phyloP scores from a whole-genome alignment of 2,113 vertebrate genomes.

The Neodon shergylaensis region DNA sequence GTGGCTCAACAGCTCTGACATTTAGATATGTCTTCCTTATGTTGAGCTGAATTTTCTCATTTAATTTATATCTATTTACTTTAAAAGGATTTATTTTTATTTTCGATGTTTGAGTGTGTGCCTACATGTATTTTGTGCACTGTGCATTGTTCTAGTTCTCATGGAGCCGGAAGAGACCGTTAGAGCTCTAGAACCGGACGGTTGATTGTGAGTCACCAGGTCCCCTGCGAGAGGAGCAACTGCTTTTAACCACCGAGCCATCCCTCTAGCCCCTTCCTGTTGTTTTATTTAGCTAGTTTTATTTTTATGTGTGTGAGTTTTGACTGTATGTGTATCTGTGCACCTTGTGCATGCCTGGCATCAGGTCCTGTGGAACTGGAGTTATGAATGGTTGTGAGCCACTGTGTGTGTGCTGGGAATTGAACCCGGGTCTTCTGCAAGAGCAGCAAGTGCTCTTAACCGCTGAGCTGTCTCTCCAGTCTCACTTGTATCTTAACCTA shows the following conservation, averaged over 20 bases:
- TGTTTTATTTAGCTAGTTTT: not conserved
- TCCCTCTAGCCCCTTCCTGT: not conserved
- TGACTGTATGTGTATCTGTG: not conserved
- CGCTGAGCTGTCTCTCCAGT: not conserved
- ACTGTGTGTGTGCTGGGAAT: not conserved
- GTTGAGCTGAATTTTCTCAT: not conserved
- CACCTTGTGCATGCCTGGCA: not conserved
- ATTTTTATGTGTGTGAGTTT: not conserved
- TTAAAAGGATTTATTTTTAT: not conserved
- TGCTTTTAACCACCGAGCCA: not conserved
- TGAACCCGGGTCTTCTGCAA: not conserved
- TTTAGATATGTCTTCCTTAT: conserved; percentile 27
- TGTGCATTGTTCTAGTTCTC: not conserved
- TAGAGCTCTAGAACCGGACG: not conserved
- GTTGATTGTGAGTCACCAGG: not conserved
- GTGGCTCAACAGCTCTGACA: not conserved
- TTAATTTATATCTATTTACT: not conserved
- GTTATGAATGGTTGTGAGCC: no score
- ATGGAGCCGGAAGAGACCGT: not conserved
- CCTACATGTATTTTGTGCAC: not conserved
- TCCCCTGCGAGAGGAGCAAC: not conserved
- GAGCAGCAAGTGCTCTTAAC: not conserved
- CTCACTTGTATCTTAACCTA: not conserved
- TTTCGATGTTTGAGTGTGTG: not conserved
- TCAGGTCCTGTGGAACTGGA: not conserved